Percentiles rank a stretch among this genome's conserved stretches.
These are phyloP conservation scores for Alectoris magna DNA, from an alignment of 2,797 vertebrate species.

Conservation along the genomic window DNA sequence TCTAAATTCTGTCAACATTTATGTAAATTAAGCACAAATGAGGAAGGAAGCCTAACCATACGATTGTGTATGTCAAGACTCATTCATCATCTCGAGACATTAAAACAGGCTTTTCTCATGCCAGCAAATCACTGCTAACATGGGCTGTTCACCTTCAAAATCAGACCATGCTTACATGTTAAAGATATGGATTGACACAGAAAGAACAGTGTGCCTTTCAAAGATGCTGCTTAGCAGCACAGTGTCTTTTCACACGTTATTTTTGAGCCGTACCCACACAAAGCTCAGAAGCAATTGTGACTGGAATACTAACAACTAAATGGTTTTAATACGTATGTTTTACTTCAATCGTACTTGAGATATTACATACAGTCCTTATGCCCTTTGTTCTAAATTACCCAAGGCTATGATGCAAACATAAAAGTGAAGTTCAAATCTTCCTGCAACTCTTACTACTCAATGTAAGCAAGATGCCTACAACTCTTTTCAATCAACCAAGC, in stretches of 20 bases:
- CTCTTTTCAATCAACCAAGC: neutral
- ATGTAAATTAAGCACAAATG: neutral
- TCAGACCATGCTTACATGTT: neutral
- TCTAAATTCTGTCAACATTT: neutral
- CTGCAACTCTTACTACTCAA: neutral
- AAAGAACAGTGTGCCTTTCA: neutral
- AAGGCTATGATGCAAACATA: neutral
- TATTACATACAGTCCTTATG: neutral
- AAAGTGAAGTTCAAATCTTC: neutral
- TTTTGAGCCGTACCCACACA: neutral
- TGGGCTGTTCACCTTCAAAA: neutral
- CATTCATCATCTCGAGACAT: neutral
- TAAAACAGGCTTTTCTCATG: neutral
- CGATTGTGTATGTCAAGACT: neutral
- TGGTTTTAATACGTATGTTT: neutral
- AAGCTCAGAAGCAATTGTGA: neutral
- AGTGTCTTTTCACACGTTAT: fast-evolving
- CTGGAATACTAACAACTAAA: neutral
- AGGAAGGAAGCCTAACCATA: neutral
- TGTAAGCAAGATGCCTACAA: neutral
- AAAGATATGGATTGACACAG: fast-evolving
- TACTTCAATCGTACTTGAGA: neutral
- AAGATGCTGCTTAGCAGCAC: neutral
- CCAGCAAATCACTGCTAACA: neutral
- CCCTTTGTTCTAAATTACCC: neutral